phyloP scores from a whole-genome alignment of 2,888 invertebrate species.

The Neoscelio sp. region DNA sequence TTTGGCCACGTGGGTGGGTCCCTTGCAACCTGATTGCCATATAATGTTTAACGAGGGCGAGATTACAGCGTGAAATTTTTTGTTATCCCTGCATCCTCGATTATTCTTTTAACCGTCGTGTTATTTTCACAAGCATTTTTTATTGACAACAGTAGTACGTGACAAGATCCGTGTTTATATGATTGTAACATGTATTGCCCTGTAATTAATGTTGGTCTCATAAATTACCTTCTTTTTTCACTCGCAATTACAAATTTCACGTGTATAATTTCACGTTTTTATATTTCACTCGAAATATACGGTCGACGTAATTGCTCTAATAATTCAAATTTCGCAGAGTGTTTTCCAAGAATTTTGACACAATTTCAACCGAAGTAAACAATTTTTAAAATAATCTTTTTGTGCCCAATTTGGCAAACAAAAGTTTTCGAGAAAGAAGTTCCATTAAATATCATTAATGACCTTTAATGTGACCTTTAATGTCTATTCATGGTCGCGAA shows the following conservation, averaged over 20 bases:
- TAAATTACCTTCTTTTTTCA: conserved; percentile 46
- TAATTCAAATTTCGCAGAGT: not conserved
- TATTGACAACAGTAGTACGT: conserved; percentile 54
- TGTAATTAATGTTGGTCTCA: conserved; percentile 41
- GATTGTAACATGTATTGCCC: conserved; percentile 33
- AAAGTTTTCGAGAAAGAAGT: too few species aligned
- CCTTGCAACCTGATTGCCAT: conserved; percentile 39
- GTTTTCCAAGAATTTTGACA: not conserved
- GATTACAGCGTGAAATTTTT: conserved; percentile 53
- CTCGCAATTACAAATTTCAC: conserved; percentile 35
- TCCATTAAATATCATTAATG: too few species aligned
- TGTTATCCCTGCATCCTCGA: conserved; percentile 10
- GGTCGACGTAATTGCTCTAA: not conserved
- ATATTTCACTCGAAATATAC: not conserved
- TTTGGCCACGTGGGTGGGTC: conserved; percentile 56
- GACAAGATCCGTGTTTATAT: conserved; percentile 55
- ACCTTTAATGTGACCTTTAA: too few species aligned
- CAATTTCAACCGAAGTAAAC: not conserved
- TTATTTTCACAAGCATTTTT: conserved; percentile 41
- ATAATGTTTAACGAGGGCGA: conserved; percentile 56
- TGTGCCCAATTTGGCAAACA: too few species aligned
- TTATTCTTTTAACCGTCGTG: conserved; percentile 17
- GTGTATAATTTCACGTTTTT: conserved; percentile 29
- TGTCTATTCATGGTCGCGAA: too few species aligned
- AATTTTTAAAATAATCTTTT: not conserved